Evolutionary conservation across 2,113 vertebrate genomes (phyloP).

Genomic region (Promerops cafer): DNA sequence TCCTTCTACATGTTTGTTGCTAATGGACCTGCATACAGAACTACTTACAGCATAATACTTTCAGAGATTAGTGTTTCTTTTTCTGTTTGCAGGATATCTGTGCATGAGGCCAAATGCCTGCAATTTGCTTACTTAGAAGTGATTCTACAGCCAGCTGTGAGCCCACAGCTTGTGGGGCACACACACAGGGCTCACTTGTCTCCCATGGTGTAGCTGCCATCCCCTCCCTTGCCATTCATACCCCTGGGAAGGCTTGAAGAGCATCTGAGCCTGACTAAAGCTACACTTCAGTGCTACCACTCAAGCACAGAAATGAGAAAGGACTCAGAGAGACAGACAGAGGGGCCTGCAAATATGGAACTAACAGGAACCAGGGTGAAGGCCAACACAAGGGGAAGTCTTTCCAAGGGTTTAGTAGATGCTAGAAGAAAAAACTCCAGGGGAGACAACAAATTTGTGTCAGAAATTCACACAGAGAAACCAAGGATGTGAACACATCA

Average conservation of each 20-base stretch:
- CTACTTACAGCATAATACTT: not conserved
- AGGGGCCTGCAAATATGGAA: not conserved
- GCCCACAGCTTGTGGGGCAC: not conserved
- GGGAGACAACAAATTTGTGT: not conserved
- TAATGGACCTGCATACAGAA: conserved; percentile 2
- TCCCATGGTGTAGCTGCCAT: not conserved
- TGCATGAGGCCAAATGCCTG: fast-evolving
- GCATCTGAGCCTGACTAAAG: not conserved
- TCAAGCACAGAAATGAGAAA: not conserved
- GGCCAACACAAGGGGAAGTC: not conserved
- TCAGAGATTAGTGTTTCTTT: not conserved
- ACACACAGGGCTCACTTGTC: not conserved
- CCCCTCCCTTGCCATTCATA: not conserved
- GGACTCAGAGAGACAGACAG: not conserved
- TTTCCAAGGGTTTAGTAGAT: not conserved
- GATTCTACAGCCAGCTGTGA: not conserved
- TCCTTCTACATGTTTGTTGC: conserved; percentile 5
- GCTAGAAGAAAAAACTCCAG: not conserved
- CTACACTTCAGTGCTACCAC: not conserved
- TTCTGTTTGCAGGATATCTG: not conserved
- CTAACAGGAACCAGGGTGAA: not conserved
- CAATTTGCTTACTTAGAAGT: not conserved
- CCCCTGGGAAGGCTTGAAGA: not conserved
- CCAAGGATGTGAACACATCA: not conserved
- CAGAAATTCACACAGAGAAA: not conserved